These are phyloP conservation scores for Hydractinia symbiolongicarpus DNA, from an alignment of 30 jellyfish, hydroid and myxozoan species.

Conservation along the genomic window DNA sequence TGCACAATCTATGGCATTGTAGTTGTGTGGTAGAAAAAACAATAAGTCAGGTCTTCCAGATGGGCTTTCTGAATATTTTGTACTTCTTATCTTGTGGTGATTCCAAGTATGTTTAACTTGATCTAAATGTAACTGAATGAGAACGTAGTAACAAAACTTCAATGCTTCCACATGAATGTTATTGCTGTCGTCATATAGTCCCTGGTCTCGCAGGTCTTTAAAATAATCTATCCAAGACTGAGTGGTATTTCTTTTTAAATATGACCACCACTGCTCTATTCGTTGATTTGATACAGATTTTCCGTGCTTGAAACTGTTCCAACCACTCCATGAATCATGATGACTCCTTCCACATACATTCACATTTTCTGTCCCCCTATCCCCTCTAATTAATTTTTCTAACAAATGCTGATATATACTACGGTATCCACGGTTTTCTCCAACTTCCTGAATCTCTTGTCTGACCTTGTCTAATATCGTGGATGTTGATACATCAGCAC, in stretches of 20 bases:
- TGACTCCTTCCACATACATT: constrained; percentile 29
- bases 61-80: constrained; percentile 27
- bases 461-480: not conserved
- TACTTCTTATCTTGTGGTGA: constrained; percentile 8
- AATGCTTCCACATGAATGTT: constrained; percentile 21
- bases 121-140: constrained; percentile 36
- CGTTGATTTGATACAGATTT: constrained; percentile 38
- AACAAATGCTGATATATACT: constrained; percentile 5
- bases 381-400: constrained; percentile 25
- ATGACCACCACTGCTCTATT: constrained; percentile 54
- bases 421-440: constrained; percentile 29
- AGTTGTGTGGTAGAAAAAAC: not conserved
- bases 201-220: constrained; percentile 33
- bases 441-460: constrained; percentile 4
- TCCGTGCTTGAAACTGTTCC: constrained; percentile 23
- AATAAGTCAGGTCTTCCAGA: constrained; percentile 39
- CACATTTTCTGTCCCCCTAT: constrained; percentile 50
- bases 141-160: constrained; percentile 34
- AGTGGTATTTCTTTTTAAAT: constrained; percentile 25
- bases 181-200: constrained; percentile 13
- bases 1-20: not conserved
- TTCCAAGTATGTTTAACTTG: constrained; percentile 25
- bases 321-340: constrained; percentile 17
- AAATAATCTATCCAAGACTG: constrained; percentile 42
- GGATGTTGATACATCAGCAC: not conserved